Evolutionary conservation across 64 coral and sea anemone genomes (phyloP).

Genomic region (Pocillopora verrucosa): DNA sequence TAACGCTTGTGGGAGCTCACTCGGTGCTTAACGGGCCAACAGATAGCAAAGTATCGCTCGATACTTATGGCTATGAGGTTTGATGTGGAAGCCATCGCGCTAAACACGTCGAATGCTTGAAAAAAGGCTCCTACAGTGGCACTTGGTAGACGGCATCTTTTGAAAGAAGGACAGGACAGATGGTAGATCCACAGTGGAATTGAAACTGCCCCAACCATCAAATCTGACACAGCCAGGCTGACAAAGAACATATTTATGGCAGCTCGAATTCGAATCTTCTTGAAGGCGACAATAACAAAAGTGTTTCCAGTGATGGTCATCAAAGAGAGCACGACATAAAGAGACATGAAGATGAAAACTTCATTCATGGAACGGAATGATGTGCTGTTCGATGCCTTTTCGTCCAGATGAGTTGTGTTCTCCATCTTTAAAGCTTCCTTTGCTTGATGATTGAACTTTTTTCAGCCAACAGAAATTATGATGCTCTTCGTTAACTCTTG

Average conservation of each 20-base stretch:
- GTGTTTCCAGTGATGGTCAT: slow-evolving; percentile 40
- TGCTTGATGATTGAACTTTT: neutral
- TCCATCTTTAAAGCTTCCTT: neutral
- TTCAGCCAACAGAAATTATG: neutral
- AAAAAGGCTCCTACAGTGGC: neutral
- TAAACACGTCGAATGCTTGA: slow-evolving; percentile 41
- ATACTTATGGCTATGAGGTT: slow-evolving; percentile 54
- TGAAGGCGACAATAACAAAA: slow-evolving; percentile 46
- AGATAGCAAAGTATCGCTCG: slow-evolving; percentile 30
- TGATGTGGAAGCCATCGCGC: slow-evolving; percentile 51
- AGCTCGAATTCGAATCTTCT: slow-evolving; percentile 11
- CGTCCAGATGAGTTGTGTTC: neutral
- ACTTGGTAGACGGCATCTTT: neutral
- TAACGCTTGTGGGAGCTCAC: neutral
- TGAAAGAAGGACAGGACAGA: slow-evolving; percentile 23
- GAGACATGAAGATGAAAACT: slow-evolving; percentile 7
- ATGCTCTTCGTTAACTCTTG: no score
- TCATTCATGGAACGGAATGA: slow-evolving; percentile 5
- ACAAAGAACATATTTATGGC: slow-evolving; percentile 59
- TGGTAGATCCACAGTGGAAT: slow-evolving; percentile 52
- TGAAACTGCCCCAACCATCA: slow-evolving; percentile 42
- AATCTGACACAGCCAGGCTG: slow-evolving; percentile 50
- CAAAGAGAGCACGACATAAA: slow-evolving; percentile 42
- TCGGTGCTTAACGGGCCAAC: slow-evolving; percentile 21
- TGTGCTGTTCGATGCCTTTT: neutral